Evolutionary conservation across 2,888 invertebrate genomes (phyloP).

Genomic region (Loripinus fragilis): DNA sequence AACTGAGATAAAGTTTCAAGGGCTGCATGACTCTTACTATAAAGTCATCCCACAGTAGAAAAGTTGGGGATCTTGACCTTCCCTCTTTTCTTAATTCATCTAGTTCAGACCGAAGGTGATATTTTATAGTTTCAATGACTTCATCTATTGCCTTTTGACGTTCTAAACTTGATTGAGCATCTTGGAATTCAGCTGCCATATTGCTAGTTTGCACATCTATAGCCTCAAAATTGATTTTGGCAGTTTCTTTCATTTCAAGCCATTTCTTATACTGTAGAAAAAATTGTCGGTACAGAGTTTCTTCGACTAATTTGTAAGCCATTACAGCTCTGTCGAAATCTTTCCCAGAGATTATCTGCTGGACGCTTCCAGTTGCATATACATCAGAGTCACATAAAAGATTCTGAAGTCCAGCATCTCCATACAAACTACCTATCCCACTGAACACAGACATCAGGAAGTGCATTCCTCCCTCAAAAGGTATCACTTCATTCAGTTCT

Average conservation of each 20-base stretch:
- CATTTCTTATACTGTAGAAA: neutral
- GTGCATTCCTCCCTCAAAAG: slow-evolving; percentile 47
- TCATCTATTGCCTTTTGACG: neutral
- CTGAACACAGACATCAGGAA: slow-evolving; percentile 35
- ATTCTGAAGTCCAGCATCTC: slow-evolving; percentile 26
- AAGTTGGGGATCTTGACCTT: neutral
- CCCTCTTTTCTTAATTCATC: slow-evolving; percentile 17
- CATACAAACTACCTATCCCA: slow-evolving; percentile 32
- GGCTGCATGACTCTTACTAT: neutral
- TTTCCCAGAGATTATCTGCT: slow-evolving; percentile 25
- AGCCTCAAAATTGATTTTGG: neutral
- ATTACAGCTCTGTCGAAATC: neutral
- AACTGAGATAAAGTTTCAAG: neutral
- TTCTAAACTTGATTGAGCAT: too few relatives aligned
- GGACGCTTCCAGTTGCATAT: slow-evolving; percentile 26
- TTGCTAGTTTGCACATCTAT: neutral
- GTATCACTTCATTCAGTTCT: slow-evolving; percentile 29
- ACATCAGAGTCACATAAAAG: slow-evolving; percentile 30
- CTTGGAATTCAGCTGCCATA: neutral
- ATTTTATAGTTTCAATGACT: neutral
- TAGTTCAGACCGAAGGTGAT: neutral
- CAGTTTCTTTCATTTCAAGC: neutral
- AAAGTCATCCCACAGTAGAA: slow-evolving; percentile 23
- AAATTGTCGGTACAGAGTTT: neutral
- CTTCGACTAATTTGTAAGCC: neutral